Evolutionary conservation across 2,113 vertebrate genomes (phyloP).

Genomic region (Ariopsis seemanni): DNA sequence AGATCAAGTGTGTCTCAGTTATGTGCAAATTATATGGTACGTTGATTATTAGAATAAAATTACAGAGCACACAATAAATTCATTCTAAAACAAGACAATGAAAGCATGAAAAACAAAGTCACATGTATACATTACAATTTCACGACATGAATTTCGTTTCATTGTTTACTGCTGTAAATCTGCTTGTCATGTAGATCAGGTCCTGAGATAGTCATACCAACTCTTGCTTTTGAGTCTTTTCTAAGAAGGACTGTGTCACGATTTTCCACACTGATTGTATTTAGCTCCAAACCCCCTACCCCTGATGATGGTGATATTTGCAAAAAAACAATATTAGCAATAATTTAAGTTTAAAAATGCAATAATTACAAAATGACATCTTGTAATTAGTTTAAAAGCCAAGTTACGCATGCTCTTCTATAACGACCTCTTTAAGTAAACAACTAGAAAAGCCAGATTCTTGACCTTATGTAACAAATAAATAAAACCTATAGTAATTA

Average conservation of each 20-base stretch:
- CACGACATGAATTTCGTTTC: too few species aligned
- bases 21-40: neutral
- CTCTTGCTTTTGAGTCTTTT: neutral
- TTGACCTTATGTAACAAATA: neutral
- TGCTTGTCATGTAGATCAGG: neutral
- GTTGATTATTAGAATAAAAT: neutral
- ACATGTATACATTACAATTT: too few species aligned
- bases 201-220: neutral
- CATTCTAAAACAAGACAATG: neutral
- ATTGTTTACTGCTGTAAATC: neutral
- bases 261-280: neutral
- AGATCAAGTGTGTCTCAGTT: neutral
- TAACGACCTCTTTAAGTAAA: neutral
- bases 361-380: neutral
- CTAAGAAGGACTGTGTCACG: neutral
- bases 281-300: neutral
- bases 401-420: neutral
- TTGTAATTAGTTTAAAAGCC: conserved; percentile 20
- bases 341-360: neutral
- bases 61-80: neutral
- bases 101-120: neutral
- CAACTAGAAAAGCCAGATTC: neutral
- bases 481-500: neutral
- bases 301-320: neutral
- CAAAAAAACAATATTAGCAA: neutral